phyloP scores from a whole-genome alignment of 2,113 vertebrate genomes.

The Spheniscus mendiculus region DNA sequence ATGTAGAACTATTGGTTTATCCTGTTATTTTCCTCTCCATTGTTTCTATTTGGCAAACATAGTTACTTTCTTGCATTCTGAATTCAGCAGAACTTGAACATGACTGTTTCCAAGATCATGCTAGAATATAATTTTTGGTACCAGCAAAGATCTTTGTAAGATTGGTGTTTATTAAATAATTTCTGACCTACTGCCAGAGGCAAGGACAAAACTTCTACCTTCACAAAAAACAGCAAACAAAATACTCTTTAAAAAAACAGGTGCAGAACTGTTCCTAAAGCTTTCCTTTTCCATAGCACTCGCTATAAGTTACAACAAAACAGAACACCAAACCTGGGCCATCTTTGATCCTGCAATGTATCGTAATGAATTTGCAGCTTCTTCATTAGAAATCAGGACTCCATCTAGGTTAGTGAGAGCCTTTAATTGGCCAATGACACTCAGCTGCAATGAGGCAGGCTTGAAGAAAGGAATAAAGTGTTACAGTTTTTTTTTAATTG shows the following conservation, averaged over 20 bases:
- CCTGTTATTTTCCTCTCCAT: background rate
- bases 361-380: constrained; percentile 64
- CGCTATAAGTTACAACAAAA: background rate
- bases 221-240: background rate
- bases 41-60: background rate
- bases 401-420: constrained; percentile 78
- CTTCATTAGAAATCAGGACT: constrained; percentile 75
- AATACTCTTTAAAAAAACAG: background rate
- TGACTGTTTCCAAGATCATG: background rate
- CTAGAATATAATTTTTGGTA: background rate
- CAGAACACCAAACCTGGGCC: constrained; percentile 70
- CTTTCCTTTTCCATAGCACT: background rate
- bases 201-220: background rate
- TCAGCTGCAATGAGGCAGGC: constrained; percentile 73
- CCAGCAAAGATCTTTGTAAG: background rate
- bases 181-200: background rate
- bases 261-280: background rate
- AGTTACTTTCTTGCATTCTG: background rate
- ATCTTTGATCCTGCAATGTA: constrained; percentile 73
- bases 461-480: constrained; percentile 37
- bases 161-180: background rate
- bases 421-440: constrained; percentile 73
- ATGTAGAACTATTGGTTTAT: background rate
- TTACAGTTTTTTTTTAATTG: background rate
- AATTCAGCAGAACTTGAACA: background rate